A percentile compares a stretch with the other conserved stretches of the same genome.
Conservation (phyloP, 2,113 vertebrate genomes). For the Neodontobutis hainanensis region DNA sequence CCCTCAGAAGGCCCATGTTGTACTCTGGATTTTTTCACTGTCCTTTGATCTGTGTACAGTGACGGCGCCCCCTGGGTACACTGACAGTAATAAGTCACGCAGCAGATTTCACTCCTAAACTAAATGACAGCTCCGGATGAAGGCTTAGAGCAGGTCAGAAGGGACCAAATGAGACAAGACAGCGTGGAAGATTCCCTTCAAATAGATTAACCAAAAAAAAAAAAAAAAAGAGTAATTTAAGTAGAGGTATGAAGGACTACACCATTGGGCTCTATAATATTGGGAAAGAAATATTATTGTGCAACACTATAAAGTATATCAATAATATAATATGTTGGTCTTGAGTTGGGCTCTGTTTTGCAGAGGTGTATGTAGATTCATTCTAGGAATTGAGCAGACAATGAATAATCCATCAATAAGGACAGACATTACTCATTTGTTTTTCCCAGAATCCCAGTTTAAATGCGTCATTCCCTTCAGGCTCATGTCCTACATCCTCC, state of each 20-base stretch:
- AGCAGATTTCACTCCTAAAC: constrained; percentile 44
- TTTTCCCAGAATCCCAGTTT: background rate
- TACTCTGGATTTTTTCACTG: constrained; percentile 51
- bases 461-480: background rate
- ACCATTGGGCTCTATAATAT: background rate
- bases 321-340: no score
- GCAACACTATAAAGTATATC: no score
- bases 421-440: background rate
- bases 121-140: constrained; percentile 52
- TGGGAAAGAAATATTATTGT: background rate
- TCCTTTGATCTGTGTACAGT: constrained; percentile 65
- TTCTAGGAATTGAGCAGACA: background rate
- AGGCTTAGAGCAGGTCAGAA: constrained; percentile 65
- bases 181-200: constrained; percentile 65
- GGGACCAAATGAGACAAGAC: constrained; percentile 61
- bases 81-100: constrained; percentile 53
- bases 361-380: background rate
- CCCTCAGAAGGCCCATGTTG: constrained; percentile 27
- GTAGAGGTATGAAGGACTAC: constrained; percentile 21
- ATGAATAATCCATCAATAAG: background rate
- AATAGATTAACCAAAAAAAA: constrained; percentile 48
- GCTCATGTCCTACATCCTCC: background rate
- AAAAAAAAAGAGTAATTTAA: constrained; percentile 50
- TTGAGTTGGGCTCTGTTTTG: no score
- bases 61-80: constrained; percentile 28